Base-by-base conservation (phyloP, 2,797 vertebrate genomes). In the Lophotriccus pileatus region DNA sequence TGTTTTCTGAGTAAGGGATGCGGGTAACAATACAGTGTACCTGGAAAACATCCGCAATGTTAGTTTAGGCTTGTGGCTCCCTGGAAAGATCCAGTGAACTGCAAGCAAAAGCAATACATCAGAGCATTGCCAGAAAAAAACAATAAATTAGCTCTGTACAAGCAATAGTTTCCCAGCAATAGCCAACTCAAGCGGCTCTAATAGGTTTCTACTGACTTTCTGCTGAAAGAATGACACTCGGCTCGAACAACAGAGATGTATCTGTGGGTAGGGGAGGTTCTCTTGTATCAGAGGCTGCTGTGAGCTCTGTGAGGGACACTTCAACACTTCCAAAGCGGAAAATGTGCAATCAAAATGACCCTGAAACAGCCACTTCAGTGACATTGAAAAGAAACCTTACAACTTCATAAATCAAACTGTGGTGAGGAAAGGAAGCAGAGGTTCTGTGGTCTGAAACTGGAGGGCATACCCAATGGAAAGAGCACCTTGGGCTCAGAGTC, bases 151-250 rank as follows among this genome's bases (percentile, higher is more conserved):
- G n/a, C 63, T 86, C 24, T 3, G 21, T 46, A 66, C 69, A 52
- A 79, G 80, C 0, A 0, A 55, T 66, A 73, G 59, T 79, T 93
- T 79, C 22, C 14, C 69, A 0, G 6, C 83, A 92, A 86, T 37
- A 78, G 89, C 55, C 80, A 80, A 72, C 79, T 92, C 75, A 70
- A 75, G 69, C 2, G 0, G 56, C 83, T 90, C 79, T 90, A 86
- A 90, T 68, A 53, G 87, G 59, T 88, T 95, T 72, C 84, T 63
- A 44, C 69, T 36, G 87, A 60, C 63, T 93, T 87, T 89, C 68
- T 93, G 72, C 64, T 83, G 68, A 27, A 92, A 84, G 86, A 95
- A 73, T 88, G 47, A 52, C 77, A 81, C 68, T 72, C 28, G n/a
- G 59, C 44, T 95, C 0, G 0, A 93, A 56, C 17, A 84, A 49